phyloP scores from a whole-genome alignment of 2,797 vertebrate genomes.

The Platalea minor region DNA sequence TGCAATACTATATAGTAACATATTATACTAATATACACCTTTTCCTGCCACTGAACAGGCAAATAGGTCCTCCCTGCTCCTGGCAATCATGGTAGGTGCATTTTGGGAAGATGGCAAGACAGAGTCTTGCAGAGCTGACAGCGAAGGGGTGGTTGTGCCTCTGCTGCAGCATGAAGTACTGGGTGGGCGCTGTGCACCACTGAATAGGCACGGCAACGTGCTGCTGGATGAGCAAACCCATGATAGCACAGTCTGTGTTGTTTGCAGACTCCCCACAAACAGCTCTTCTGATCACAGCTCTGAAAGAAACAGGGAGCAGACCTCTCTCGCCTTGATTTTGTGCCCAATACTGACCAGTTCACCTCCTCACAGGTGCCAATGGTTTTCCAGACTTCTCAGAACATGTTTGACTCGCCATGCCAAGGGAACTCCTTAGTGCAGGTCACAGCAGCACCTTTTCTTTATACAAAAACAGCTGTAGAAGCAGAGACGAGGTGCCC shows the following conservation, averaged over 20 bases:
- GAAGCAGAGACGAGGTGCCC: background rate
- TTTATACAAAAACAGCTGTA: background rate
- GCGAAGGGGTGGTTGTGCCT: background rate
- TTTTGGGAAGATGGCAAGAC: background rate
- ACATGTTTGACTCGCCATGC: rapidly evolving
- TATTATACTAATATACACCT: background rate
- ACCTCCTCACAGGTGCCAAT: background rate
- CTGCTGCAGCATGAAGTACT: background rate
- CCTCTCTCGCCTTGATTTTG: background rate
- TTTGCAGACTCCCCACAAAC: background rate
- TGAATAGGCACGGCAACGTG: background rate
- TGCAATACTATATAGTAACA: background rate
- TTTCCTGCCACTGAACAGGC: background rate
- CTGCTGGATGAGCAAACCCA: background rate
- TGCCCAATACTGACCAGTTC: background rate
- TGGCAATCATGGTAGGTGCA: background rate
- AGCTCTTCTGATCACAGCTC: background rate
- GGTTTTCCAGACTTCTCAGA: background rate
- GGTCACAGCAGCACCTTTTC: background rate
- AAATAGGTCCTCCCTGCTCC: background rate
- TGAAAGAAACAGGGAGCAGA: background rate
- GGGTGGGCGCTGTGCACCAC: background rate
- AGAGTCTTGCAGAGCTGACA: background rate
- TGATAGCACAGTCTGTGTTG: background rate
- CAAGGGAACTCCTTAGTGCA: background rate